A percentile compares a stretch with the other conserved stretches of the same genome.
phyloP scores from a whole-genome alignment of 2,888 invertebrate genomes.

The Psococerastis gibbosa region DNA sequence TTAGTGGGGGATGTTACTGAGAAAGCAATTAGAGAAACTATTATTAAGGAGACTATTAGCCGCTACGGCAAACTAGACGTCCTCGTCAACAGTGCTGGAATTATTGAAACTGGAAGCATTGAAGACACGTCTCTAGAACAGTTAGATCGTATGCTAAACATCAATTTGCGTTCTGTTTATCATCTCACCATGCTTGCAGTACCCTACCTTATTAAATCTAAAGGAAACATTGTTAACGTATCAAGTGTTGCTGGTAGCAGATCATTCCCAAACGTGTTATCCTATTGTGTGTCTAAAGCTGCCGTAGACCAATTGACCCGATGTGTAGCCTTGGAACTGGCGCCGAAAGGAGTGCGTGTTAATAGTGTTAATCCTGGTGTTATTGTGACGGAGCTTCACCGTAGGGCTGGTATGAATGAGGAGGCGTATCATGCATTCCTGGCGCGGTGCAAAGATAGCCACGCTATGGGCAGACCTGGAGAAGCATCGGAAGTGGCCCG shows the following conservation, averaged over 20 bases:
- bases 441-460: conserved; percentile 31
- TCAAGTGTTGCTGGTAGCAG: conserved; percentile 36
- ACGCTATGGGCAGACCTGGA: conserved; percentile 35
- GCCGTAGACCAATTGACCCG: conserved; percentile 38
- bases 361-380: conserved; percentile 29
- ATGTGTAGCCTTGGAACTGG: conserved; percentile 31
- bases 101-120: conserved; percentile 28
- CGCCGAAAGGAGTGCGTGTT: conserved; percentile 16
- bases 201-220: conserved; percentile 26
- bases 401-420: conserved; percentile 31
- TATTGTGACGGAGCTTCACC: conserved; percentile 32
- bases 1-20: conserved; percentile 7
- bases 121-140: conserved; percentile 30
- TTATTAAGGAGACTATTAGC: conserved; percentile 22
- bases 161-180: conserved; percentile 29
- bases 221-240: conserved; percentile 34
- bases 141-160: conserved; percentile 32
- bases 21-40: conserved; percentile 15
- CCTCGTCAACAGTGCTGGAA: conserved; percentile 18
- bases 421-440: conserved; percentile 32
- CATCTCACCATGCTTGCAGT: conserved; percentile 29
- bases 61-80: conserved; percentile 22
- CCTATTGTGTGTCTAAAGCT: conserved; percentile 36
- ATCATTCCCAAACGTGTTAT: conserved; percentile 33
- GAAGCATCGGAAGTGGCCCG: conserved; percentile 31